Evolutionary conservation across 2,797 vertebrate genomes (phyloP).

Genomic region (Argyrosomus regius): DNA sequence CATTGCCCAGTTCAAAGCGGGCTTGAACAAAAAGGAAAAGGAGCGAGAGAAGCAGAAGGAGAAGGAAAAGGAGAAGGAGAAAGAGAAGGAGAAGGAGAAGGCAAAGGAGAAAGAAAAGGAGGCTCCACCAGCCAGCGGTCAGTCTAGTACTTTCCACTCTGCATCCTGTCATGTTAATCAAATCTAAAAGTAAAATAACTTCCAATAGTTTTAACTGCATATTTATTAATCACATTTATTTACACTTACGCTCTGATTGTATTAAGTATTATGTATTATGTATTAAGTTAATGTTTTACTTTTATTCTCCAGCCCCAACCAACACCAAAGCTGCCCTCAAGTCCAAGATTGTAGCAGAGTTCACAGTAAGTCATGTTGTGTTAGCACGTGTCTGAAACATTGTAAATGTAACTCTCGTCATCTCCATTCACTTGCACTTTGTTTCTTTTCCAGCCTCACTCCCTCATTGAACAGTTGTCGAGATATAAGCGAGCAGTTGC

Average conservation of each 20-base stretch:
- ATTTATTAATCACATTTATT: not conserved
- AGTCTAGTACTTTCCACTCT: slow-evolving; percentile 37
- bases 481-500: slow-evolving; percentile 88
- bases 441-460: slow-evolving; percentile 85
- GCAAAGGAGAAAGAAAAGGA: slow-evolving; percentile 59
- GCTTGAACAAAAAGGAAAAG: slow-evolving; percentile 89
- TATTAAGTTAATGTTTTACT: not conserved
- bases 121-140: slow-evolving; percentile 67
- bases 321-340: slow-evolving; percentile 94
- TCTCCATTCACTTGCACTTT: slow-evolving; percentile 26
- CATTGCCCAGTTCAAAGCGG: slow-evolving; percentile 89
- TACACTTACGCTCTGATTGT: not conserved
- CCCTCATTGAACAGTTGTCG: slow-evolving; percentile 91
- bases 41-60: slow-evolving; percentile 76
- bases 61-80: slow-evolving; percentile 63
- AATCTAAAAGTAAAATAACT: slow-evolving; percentile 4
- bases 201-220: not conserved
- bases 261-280: not conserved
- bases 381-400: not conserved
- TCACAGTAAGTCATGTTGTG: slow-evolving; percentile 89
- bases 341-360: slow-evolving; percentile 98
- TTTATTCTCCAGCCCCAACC: slow-evolving; percentile 76
- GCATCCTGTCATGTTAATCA: not conserved
- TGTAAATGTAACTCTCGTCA: too few species aligned
- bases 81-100: slow-evolving; percentile 51